Evolutionary conservation across 2,113 vertebrate species (phyloP), one percentile per base, ranked within the genome.

Genomic region (Hystrix cristata): DNA sequence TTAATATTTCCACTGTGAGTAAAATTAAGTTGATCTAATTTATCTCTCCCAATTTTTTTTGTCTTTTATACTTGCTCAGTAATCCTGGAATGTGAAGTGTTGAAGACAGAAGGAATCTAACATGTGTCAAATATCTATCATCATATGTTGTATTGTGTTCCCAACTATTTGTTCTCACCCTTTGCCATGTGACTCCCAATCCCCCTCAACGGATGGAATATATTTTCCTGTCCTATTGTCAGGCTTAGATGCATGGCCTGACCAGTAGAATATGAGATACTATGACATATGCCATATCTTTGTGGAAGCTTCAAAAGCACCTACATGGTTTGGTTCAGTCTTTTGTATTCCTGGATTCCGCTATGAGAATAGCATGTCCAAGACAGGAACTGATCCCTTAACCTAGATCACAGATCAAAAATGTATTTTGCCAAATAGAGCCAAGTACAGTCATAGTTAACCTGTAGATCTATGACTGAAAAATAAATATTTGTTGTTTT

Each of bases 1-100:
- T 25, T 86, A 90, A 83, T 64, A 92, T 19, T 89, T 95, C 80
- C 53, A 84, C 16, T 57, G 5, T 83, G 27, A 5, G 3, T 95
- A 34, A 95, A 94, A 91, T 76, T 31, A 88, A 95, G 46, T 81
- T 60, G 79, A 90, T 85, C 48, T 93, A 74, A 91, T 85, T 78
- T 69, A 60, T 18, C 27, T 84, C n/a, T 91, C n/a, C 62, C 72
- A 72, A 76, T 7, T 13, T 95, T 60, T 48, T 21, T 91, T n/a
- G 16, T 79, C 46, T 83, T 71, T 78, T 60, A 81, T 48, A 87
- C n/a, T 76, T 97, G n/a, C 21, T 93, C 80, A 64, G 46, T 55
- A 93, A 93, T 89, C 31, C 51, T 93, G 55, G 7, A 76, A 78
- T 51, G 34, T 53, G 21, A 92, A 81, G 55, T 90, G 7, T 53